Evolutionary conservation across 2,113 vertebrate genomes (phyloP), one percentile per base, ranked within the genome.

Genomic region (Sebastes fasciatus): DNA sequence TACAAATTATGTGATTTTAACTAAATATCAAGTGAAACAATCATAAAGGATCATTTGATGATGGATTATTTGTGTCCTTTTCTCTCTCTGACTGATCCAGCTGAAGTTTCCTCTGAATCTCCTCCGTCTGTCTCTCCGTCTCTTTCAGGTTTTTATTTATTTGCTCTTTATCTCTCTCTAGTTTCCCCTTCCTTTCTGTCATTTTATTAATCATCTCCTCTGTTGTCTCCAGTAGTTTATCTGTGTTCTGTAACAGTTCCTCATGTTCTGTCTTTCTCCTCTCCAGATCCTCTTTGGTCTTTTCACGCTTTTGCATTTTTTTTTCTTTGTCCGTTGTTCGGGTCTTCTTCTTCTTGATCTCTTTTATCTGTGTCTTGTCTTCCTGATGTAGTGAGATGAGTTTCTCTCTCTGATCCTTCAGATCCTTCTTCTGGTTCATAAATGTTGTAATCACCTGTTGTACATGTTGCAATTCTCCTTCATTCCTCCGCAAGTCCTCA

Each of bases 251-350:
- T 5, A 61, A 45, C 34, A 82, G 46, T n/a, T 11, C 2, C 3
- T 45, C 7, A 21, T 46, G 19, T 61, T 34, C n/a, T 14, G 0
- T 11, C 6, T 45, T 1, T 45, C 2, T 61, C 3, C 0, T 2
- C 1, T 43, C 0, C 4, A 63, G 34, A 4, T 48, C 26, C 26
- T 21, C 0, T 40, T 0, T 17, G 5, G 0, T 0, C 1, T 48
- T 17, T 12, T 4, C 5, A 42, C 1, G 12, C 42, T 46, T 0
- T 5, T 0, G 17, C 8, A 3, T 64, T 1, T 2, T 8, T 0
- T 4, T 5, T 34, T 12, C 34, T 0, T 4, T 26, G 26, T 26
- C 26, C 26, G 26, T 26, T 26, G 0, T 10, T 2, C 2, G 0
- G 1, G 0, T 1, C n/a, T n/a, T n/a, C 12, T 42, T 73, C 51